Evolutionary conservation across 2,888 invertebrate species (phyloP), one percentile per base, ranked within the genome.

Genomic region (Drosophila barbarae): DNA sequence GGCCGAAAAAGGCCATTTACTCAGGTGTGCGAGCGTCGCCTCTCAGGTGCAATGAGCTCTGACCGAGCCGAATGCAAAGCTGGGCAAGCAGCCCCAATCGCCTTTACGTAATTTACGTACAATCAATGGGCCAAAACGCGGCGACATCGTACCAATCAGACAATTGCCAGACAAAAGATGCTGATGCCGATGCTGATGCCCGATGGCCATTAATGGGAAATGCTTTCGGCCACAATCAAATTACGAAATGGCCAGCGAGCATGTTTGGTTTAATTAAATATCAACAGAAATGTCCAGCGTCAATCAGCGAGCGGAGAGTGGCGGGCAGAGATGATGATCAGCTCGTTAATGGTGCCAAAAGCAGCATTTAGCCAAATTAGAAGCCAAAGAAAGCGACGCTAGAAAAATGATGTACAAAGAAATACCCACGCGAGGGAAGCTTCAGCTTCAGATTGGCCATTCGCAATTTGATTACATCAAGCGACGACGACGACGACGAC

Each of bases 401-500:
- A 70, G 67, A 73, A 59, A 71, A 71, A 70, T 42, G 10, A 58
- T 30, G 65, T 18, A 52, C 18, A 74, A 61, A 50, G 36, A 36
- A 50, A 54, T 26, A 38, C 41, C 50, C 34, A 35, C 41, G 56
- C 57, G 55, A 55, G 47, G 32, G 12, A 21, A 39, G 39, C 39
- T 21, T 5, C 23, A 30, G 35, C 49, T 41, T 63, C 51, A 47
- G 44, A 39, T 46, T 68, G 42, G 64, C 54, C 65, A 73, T 80
- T 80, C 69, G 79, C 82, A 69, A 84, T 79, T 79, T 79, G 84
- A 81, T 81, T 81, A 82, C 84, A 81, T 81, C 82, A 81, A 79
- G 61, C 26, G 26, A 26, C 26, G 26, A 26, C 26, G 26, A n/a
- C n/a, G n/a, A n/a, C 26, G 26, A 26, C 26, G 26, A 26, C 18